phyloP scores from a whole-genome alignment of 2,888 invertebrate genomes.

The Caenorhabditis panamensis region DNA sequence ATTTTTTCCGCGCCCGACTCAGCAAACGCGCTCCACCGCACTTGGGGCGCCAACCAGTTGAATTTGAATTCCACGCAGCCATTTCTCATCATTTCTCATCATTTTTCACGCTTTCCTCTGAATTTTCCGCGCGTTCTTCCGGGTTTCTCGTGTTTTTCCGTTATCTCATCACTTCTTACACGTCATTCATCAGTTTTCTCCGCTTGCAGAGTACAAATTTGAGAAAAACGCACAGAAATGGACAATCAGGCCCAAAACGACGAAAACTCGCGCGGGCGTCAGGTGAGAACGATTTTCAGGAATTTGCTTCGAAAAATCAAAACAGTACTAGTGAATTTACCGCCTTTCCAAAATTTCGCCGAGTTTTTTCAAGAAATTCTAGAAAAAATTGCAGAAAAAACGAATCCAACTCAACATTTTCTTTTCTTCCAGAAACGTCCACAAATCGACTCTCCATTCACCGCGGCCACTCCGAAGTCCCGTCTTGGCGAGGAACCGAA shows the following conservation, averaged over 20 bases:
- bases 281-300: too few species aligned
- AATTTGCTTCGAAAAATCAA: too few species aligned
- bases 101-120: background rate
- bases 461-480: slow-evolving; percentile 46
- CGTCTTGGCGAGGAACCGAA: slow-evolving; percentile 49
- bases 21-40: too few species aligned
- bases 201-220: too few species aligned
- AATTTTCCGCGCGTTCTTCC: background rate
- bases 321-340: too few species aligned
- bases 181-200: background rate
- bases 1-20: too few species aligned
- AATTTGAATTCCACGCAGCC: background rate
- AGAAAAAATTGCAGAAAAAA: background rate
- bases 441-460: slow-evolving; percentile 36
- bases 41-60: background rate
- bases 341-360: slow-evolving; percentile 4
- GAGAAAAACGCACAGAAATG: too few species aligned
- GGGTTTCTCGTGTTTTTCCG: background rate
- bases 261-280: too few species aligned
- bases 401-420: too few species aligned
- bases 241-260: too few species aligned
- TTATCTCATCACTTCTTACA: background rate
- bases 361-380: background rate
- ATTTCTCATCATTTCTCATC: background rate
- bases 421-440: slow-evolving; percentile 33